Base-by-base conservation (phyloP, 2,113 vertebrate genomes). In the Reinhardtius hippoglossoides region DNA sequence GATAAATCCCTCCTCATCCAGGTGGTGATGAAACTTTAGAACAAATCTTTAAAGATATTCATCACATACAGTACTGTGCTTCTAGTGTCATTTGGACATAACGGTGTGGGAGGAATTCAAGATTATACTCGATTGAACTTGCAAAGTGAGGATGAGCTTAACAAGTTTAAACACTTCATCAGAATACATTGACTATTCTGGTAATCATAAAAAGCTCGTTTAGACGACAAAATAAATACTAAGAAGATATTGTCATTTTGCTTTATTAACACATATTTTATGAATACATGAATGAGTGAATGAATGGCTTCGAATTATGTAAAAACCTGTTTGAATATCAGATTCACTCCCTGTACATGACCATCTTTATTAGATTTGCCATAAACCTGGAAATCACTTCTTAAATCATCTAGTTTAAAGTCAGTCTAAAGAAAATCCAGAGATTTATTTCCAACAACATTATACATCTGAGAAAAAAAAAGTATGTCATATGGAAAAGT, bases 31-130 rank as follows among this genome's bases (percentile, higher is more conserved):
- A 71, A 71, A 59, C 55, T 60, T 57, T 42, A 58, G 24, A 35
- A 48, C 48, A 35, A 1, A 12, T 35, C 37, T 65, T 31, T 16
- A 21, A 56, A 16, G 23, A 31, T 66, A 74, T 66, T 57, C 40
- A 57, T 57, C 35, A 58, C 44, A 23, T 48, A 16, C 6, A 16
- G 52, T 48, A 16, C 6, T 21, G 52, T 48, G 52, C 61, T 56
- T 14, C 42, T 14, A n/a, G 14, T 67, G 44, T 23, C n/a, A 66
- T 31, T 57, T 74, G 52, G 20, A 66, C 26, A 61, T 50, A 71
- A n/a, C 13, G 26, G 72, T 24, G 72, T 58, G 55, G 40, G 63
- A 75, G 63, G 54, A 75, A 75, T 59, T 35, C n/a, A 20, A 24
- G 7, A 24, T 31, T 24, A 14, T 20, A 24, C n/a, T 54, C 3